These are phyloP conservation scores for Balanococcus diminutus DNA, from an alignment of 2,888 invertebrate genomes.

Conservation along the genomic window DNA sequence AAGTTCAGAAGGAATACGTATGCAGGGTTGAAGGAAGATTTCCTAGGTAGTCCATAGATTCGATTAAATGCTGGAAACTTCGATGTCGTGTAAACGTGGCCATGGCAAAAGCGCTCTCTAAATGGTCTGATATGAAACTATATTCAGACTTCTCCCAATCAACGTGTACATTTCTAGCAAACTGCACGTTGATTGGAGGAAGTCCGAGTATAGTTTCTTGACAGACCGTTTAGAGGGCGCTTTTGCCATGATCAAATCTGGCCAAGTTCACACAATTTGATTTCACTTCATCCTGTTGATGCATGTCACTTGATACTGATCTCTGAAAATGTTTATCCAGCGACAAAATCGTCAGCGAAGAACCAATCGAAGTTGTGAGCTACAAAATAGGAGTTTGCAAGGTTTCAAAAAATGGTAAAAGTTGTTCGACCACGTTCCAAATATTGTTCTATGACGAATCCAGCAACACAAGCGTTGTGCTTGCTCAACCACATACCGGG, in stretches of 20 bases:
- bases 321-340: constrained; percentile 64
- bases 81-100: no score
- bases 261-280: no score
- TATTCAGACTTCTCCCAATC: no score
- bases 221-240: no score
- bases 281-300: neutral
- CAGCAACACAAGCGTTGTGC: constrained; percentile 87
- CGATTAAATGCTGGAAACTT: no score
- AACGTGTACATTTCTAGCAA: no score
- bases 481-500: constrained; percentile 93
- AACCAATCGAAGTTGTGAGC: constrained; percentile 91
- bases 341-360: constrained; percentile 80
- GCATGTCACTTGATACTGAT: neutral
- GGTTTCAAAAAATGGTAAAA: constrained; percentile 90
- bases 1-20: constrained; percentile 93
- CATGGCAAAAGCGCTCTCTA: no score
- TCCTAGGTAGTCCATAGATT: no score
- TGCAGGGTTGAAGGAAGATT: constrained; percentile 94
- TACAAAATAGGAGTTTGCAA: constrained; percentile 96
- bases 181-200: no score
- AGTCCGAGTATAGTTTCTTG: no score
- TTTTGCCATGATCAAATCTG: no score
- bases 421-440: constrained; percentile 89
- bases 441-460: constrained; percentile 78
- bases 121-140: no score